These are phyloP conservation scores for Tetragonula clypearis DNA, from an alignment of 1,140 invertebrate species.

Conservation along the genomic window DNA sequence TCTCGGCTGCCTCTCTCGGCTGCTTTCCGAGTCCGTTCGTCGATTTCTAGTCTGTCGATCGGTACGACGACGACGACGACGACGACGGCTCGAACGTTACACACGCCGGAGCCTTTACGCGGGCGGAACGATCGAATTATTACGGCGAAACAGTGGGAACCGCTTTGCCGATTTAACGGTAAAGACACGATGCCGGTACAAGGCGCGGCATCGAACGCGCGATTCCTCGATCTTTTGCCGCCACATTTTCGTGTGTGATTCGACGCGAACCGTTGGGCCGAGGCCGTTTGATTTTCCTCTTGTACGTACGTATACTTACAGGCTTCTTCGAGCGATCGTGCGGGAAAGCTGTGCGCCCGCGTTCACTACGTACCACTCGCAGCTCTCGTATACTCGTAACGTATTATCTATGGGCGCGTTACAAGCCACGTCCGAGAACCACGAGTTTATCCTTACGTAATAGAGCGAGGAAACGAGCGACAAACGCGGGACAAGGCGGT, in stretches of 20 bases:
- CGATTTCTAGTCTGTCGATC: not conserved
- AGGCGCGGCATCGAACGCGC: not conserved
- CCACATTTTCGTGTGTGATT: not conserved
- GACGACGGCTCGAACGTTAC: not conserved
- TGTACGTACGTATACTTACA: no score
- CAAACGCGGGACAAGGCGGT: conserved; percentile 68
- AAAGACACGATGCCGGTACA: conserved; percentile 6
- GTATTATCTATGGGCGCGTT: conserved; percentile 13
- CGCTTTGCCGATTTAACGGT: conserved; percentile 63
- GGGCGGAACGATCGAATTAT: conserved; percentile 56
- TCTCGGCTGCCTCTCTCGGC: conserved; percentile 9
- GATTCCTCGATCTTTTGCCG: not conserved
- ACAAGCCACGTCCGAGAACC: not conserved
- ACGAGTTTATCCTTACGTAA: conserved; percentile 54
- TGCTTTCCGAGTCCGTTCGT: not conserved
- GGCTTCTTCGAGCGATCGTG: conserved; percentile 11
- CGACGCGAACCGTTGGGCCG: no score
- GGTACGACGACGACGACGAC: not conserved
- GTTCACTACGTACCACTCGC: not conserved
- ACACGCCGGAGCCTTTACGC: conserved; percentile 19
- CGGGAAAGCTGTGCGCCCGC: not conserved
- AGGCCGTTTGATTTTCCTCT: not conserved
- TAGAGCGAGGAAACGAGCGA: conserved; percentile 47
- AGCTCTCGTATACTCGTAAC: no score
- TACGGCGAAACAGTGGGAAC: conserved; percentile 59